Evolutionary conservation across 2,888 invertebrate species (phyloP), one percentile per base, ranked within the genome.

Genomic region (Crocallis elinguaria): DNA sequence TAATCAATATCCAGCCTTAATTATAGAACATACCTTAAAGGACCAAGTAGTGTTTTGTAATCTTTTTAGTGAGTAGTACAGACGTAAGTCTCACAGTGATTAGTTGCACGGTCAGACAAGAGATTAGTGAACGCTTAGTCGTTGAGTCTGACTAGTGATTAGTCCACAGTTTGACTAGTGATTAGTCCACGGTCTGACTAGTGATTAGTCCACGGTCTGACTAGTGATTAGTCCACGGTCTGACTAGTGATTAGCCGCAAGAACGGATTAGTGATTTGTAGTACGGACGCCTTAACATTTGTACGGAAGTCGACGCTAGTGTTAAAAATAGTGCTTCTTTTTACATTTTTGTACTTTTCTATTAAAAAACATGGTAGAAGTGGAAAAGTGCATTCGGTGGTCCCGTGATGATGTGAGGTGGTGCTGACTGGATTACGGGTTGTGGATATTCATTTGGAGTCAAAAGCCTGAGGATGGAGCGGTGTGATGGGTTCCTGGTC

Each of bases 401-500:
- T 66, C 57, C 35, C 64, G 71, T 67, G 74, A 72, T 49, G 64
- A 71, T 59, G 68, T 73, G 61, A 71, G 60, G 73, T 75, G 73
- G 66, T 71, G n/a, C n/a, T n/a, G 63, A 61, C 46, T 45, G 29
- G 33, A 13, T 7, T 25, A 9, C 17, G 5, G 57, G 54, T 60
- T 50, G 45, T 37, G 29, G 57, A 56, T 45, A 16, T 29, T 62
- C 51, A 57, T 35, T 44, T 56, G 55, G 59, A 91, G 48, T 51
- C 19, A 14, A 23, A 21, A 25, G 50, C 54, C 52, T 57, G 57
- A 93, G 87, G 92, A 95, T 95, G 92, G 95, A 95, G 93, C 93
- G 95, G 77, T 95, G 95, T 79, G 95, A 95, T 84, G 95, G 95
- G 76, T 95, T 95, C 88, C 93, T 95, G 85, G 94, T 95, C 92